Evolutionary conservation across 2,113 vertebrate genomes (phyloP).

Genomic region (Sinosuthora webbiana): DNA sequence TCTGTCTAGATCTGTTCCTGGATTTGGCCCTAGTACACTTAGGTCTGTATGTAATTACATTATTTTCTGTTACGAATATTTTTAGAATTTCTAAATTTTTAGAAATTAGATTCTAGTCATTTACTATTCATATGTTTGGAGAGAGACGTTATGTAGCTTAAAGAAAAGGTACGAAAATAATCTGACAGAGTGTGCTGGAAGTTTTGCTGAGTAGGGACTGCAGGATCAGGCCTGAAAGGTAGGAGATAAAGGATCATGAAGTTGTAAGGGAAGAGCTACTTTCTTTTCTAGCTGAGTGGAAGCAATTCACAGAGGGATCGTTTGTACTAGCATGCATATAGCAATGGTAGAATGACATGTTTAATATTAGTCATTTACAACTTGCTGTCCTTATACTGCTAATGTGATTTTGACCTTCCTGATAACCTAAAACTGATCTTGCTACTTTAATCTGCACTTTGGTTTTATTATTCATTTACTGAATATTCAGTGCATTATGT

Average conservation of each 20-base stretch:
- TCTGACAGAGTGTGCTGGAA: background rate
- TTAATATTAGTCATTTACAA: background rate
- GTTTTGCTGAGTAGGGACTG: constrained; percentile 59
- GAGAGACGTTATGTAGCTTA: background rate
- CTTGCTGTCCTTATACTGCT: background rate
- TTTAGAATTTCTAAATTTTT: background rate
- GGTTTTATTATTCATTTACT: constrained; percentile 27
- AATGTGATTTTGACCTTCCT: background rate
- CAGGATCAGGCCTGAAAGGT: constrained; percentile 64
- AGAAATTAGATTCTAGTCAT: background rate
- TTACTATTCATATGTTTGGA: background rate
- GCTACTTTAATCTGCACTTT: background rate
- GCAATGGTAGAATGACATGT: background rate
- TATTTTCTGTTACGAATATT: background rate
- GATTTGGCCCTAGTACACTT: background rate
- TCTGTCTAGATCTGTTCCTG: background rate
- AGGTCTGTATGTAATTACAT: background rate
- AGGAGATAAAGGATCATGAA: background rate
- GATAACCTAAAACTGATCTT: background rate
- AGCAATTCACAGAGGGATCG: background rate
- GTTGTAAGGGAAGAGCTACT: background rate
- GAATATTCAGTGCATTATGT: constrained; percentile 13
- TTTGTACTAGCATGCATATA: background rate
- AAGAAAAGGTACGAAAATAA: background rate
- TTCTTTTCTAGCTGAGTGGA: background rate